These are phyloP conservation scores for Nomia melanderi DNA, from an alignment of 1,140 invertebrate genomes.

Conservation along the genomic window DNA sequence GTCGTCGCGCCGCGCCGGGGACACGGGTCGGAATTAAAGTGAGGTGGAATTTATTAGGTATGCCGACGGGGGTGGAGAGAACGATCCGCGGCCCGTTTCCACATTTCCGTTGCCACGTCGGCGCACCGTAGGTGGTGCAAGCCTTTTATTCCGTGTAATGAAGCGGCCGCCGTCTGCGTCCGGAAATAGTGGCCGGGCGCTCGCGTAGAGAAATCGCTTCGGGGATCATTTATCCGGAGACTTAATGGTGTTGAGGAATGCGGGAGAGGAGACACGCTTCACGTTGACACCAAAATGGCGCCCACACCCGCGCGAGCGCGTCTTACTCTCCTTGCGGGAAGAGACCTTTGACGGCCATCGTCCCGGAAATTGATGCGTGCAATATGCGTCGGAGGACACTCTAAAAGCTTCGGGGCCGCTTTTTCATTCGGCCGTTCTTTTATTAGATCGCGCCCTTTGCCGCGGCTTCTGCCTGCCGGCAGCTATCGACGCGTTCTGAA, in stretches of 20 bases:
- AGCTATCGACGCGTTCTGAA: conserved; percentile 7
- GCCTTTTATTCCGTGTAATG: conserved; percentile 58
- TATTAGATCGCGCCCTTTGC: conserved; percentile 32
- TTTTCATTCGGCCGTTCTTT: conserved; percentile 25
- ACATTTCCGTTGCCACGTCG: conserved; percentile 52
- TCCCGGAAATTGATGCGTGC: conserved; percentile 55
- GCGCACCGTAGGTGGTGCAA: conserved; percentile 42
- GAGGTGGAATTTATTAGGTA: not conserved
- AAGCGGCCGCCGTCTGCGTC: conserved; percentile 39
- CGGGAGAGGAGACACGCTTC: conserved; percentile 38
- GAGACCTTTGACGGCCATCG: conserved; percentile 42
- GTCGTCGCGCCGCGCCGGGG: not conserved
- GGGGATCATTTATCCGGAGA: conserved; percentile 65
- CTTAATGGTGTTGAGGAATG: conserved; percentile 62
- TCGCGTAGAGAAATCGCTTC: conserved; percentile 52
- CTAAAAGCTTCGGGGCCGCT: conserved; percentile 39
- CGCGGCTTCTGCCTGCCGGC: too few relatives aligned
- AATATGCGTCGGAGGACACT: conserved; percentile 31
- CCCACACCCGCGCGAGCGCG: not conserved
- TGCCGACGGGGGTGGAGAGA: not conserved
- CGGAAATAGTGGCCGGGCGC: conserved; percentile 55
- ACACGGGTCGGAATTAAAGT: not conserved
- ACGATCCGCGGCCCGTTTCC: conserved; percentile 38
- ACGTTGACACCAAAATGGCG: conserved; percentile 63
- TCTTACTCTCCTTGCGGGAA: not conserved